Base-by-base conservation (phyloP, 2,797 vertebrate genomes). In the Cossypha caffra region DNA sequence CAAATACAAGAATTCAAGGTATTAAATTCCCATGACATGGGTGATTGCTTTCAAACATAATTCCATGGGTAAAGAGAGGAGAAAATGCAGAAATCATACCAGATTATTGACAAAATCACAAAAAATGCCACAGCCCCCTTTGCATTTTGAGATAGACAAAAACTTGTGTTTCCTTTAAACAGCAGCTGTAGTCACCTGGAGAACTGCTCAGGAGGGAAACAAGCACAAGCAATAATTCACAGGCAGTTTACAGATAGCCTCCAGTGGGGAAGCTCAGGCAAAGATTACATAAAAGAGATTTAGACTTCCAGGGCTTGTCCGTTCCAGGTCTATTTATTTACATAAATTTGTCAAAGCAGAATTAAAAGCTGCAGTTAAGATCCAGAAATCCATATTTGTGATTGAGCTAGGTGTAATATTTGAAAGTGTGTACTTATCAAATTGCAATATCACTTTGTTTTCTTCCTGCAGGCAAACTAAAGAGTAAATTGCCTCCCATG, bases 261-360 rank as follows among this genome's bases (percentile, higher is more conserved):
- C 88, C 76, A 95, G 93, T 88, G n/a, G 71, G 54, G 92, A 96
- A 94, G 91, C 62, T 92, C 51, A 73, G 83, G n/a, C 80, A 95
- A 96, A 93, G 42, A 94, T 92, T 78, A 71, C 82, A 90, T 90
- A 89, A 94, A 95, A 96, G 93, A 89, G 93, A 68, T 94, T 72
- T 79, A 96, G 73, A 66, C 58, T 95, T 88, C 54, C 62, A 88
- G 73, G 86, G 59, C 28, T 48, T 91, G 86, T 77, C 93, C 54
- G 0, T 94, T 97, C 91, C 76, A 21, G 88, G 67, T 66, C 81
- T 79, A 28, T 89, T 96, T 93, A 91, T 94, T 97, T 96, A 92
- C 92, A 81, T 80, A 81, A 68, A 96, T 96, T 97, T 94, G 67
- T 94, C 93, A 91, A 95, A 88, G 64, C 13, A 73, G 72, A 90